These are phyloP conservation scores for Botia kubotai DNA, from an alignment of 2,797 vertebrate genomes.

Conservation along the genomic window DNA sequence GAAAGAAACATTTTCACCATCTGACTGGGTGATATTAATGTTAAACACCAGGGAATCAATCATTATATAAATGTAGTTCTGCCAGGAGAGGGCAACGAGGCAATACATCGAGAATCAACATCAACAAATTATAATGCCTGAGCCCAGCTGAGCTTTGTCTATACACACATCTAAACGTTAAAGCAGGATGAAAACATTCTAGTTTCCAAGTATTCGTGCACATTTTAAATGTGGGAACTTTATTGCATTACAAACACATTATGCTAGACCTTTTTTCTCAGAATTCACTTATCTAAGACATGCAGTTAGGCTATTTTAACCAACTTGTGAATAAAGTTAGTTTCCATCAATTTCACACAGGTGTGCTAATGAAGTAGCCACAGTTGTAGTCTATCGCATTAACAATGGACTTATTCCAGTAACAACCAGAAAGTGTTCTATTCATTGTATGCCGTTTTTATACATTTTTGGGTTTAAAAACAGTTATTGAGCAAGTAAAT, in stretches of 20 bases:
- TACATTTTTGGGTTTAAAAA: no score
- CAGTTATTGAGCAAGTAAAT: no score
- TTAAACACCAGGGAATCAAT: slow-evolving; percentile 8
- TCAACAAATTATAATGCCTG: neutral
- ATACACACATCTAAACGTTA: neutral
- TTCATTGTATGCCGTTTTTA: no score
- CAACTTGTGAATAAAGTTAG: no score
- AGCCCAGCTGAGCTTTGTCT: neutral
- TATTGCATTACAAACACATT: neutral
- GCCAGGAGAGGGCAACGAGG: slow-evolving; percentile 11
- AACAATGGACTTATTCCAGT: no score
- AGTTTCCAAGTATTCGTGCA: neutral
- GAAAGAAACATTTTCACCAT: neutral
- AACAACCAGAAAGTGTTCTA: no score
- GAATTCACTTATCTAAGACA: neutral
- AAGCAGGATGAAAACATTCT: neutral
- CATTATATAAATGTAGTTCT: slow-evolving; percentile 9
- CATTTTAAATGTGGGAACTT: neutral
- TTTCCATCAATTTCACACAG: no score
- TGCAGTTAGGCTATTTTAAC: neutral
- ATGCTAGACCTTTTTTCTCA: neutral
- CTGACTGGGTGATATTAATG: slow-evolving; percentile 6
- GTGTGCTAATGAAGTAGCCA: no score
- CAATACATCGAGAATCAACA: slow-evolving; percentile 34
- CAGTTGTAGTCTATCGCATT: no score